These are phyloP conservation scores for Dicrurus megarhynchus DNA, from an alignment of 2,113 vertebrate species.

Conservation along the genomic window DNA sequence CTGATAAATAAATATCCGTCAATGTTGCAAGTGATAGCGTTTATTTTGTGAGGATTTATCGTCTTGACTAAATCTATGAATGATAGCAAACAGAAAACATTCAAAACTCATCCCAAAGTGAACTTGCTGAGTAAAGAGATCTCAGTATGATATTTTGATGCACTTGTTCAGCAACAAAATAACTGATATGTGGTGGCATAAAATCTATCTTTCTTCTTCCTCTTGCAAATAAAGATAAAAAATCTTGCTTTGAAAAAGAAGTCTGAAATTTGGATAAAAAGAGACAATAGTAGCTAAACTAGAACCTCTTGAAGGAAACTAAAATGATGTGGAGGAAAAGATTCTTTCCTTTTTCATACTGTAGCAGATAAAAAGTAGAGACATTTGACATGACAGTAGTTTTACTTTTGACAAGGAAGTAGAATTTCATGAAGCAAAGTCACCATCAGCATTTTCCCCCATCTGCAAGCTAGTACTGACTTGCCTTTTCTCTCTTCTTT, in stretches of 20 bases:
- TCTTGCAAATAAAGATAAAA: background rate
- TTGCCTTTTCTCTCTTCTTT: background rate
- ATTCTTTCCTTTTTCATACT: background rate
- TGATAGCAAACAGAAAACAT: background rate
- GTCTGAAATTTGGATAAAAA: background rate
- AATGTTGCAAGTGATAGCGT: background rate
- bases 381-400: background rate
- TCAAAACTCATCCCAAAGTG: background rate
- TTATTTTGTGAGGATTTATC: background rate
- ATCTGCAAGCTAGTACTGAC: background rate
- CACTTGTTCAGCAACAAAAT: background rate
- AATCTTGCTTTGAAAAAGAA: background rate
- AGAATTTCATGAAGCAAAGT: background rate
- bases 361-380: background rate
- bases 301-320: background rate
- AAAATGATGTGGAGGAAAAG: background rate
- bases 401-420: background rate
- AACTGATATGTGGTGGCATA: background rate
- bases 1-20: conserved; percentile 34
- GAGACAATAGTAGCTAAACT: background rate
- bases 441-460: background rate
- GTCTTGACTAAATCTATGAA: background rate
- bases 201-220: background rate
- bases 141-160: background rate
- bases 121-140: background rate